Percentiles rank a stretch among this genome's conserved stretches.
Evolutionary conservation across 2,113 vertebrate genomes (phyloP).

Genomic region (Nyctibius bracteatus): DNA sequence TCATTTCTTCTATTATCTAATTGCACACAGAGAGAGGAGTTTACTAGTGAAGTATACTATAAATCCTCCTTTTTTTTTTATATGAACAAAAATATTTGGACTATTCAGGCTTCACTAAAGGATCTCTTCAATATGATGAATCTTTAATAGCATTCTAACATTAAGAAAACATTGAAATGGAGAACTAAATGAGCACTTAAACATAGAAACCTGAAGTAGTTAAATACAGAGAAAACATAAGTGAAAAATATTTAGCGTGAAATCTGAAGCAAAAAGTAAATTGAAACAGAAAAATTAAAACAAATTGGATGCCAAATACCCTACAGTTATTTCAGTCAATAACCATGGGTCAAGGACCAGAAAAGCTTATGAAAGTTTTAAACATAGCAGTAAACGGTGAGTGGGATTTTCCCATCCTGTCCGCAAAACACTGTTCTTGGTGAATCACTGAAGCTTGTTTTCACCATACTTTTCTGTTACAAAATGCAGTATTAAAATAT

Average conservation of each 20-base stretch:
- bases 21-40: neutral
- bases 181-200: neutral
- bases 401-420: neutral
- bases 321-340: neutral
- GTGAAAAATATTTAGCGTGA: neutral
- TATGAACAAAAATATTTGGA: neutral
- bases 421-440: neutral
- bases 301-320: neutral
- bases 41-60: neutral
- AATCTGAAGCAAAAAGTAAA: neutral
- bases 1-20: conserved; percentile 83
- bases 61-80: neutral
- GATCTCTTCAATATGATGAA: neutral
- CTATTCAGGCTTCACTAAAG: neutral
- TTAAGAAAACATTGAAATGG: neutral
- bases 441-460: neutral
- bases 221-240: neutral
- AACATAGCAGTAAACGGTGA: neutral
- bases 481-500: neutral
- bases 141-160: neutral
- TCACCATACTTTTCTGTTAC: neutral
- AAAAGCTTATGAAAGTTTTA: neutral
- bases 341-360: neutral
- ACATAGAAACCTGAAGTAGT: neutral
- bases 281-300: neutral